Percentiles rank a stretch among this genome's conserved stretches.
Evolutionary conservation across 2,113 vertebrate genomes (phyloP).

Genomic region (Synchiropus splendidus): DNA sequence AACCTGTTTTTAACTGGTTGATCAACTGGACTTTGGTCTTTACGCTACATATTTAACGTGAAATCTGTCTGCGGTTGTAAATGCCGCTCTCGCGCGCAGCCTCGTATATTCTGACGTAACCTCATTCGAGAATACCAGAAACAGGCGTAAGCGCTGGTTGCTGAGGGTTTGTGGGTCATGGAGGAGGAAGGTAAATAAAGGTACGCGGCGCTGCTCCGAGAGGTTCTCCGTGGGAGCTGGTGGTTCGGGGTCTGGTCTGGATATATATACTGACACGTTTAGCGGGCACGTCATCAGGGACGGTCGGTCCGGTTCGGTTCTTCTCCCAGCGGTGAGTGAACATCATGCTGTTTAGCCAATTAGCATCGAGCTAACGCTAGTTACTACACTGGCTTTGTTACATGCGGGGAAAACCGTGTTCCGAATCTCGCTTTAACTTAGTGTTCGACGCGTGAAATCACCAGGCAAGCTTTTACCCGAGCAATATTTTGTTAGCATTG

Average conservation of each 20-base stretch:
- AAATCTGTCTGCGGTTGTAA: neutral
- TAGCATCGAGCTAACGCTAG: constrained; percentile 7
- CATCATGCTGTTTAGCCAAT: constrained; percentile 15
- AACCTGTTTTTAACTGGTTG: neutral
- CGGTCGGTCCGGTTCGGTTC: constrained; percentile 11
- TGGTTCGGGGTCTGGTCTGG: neutral
- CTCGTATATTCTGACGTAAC: constrained; percentile 18
- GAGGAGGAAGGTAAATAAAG: constrained; percentile 58
- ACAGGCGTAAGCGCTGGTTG: neutral
- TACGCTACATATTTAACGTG: constrained; percentile 3
- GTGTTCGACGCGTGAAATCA: too few species aligned
- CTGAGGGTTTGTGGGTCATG: constrained; percentile 42
- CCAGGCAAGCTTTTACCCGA: too few species aligned
- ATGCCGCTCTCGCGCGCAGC: neutral
- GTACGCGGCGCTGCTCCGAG: constrained; percentile 3
- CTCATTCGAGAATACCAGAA: constrained; percentile 36
- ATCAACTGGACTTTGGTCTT: constrained; percentile 14
- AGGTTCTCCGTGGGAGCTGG: constrained; percentile 5
- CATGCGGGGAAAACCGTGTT: too few species aligned
- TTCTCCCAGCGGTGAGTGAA: constrained; percentile 47
- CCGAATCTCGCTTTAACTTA: neutral
- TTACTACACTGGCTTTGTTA: too few species aligned
- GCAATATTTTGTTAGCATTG: too few species aligned
- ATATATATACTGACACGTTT: neutral
- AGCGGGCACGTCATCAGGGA: neutral